phyloP scores from a whole-genome alignment of 2,797 vertebrate species.

The Gobionotothen gibberifrons region DNA sequence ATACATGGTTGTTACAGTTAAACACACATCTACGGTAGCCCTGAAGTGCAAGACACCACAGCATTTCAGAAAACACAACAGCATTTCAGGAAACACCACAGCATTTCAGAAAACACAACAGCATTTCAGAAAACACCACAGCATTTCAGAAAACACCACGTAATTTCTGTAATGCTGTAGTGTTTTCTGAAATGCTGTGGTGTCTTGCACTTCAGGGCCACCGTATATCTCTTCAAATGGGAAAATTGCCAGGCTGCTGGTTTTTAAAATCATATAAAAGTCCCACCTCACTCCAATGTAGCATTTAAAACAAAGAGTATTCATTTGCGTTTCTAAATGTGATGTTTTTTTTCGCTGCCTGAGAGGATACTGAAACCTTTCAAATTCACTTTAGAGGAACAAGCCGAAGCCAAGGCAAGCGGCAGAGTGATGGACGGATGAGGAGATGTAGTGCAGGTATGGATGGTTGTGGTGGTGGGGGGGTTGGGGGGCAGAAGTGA shows the following conservation, averaged over 20 bases:
- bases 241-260: background rate
- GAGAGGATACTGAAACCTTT: slow-evolving; percentile 50
- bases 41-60: too few species aligned
- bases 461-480: background rate
- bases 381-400: slow-evolving; percentile 56
- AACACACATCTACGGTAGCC: background rate
- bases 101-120: too few species aligned
- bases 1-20: background rate
- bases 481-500: too few species aligned
- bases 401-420: slow-evolving; percentile 48
- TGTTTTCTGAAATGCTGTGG: too few species aligned
- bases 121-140: too few species aligned
- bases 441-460: slow-evolving; percentile 48
- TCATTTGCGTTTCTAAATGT: slow-evolving; percentile 30
- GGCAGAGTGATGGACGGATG: slow-evolving; percentile 47
- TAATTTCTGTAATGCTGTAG: too few species aligned
- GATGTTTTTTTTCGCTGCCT: slow-evolving; percentile 11
- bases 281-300: slow-evolving; percentile 14
- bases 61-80: too few species aligned
- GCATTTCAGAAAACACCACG: too few species aligned
- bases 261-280: slow-evolving; percentile 12
- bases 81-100: too few species aligned
- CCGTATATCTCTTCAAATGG: background rate
- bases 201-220: too few species aligned
- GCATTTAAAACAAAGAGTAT: slow-evolving; percentile 37